Evolutionary conservation across 1,140 invertebrate species (phyloP).

Genomic region (Drosophila serrata): DNA sequence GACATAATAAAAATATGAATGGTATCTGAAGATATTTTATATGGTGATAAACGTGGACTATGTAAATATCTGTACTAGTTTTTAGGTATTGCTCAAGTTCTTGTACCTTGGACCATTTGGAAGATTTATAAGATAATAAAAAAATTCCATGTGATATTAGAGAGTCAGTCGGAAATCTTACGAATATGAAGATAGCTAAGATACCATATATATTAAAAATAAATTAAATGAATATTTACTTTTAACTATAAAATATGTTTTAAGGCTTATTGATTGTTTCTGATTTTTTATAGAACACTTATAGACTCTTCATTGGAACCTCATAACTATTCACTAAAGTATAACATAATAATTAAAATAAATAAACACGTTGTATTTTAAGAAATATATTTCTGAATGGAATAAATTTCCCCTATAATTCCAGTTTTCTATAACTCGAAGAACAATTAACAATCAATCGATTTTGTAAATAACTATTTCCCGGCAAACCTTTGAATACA

Average conservation of each 20-base stretch:
- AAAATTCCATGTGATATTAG: neutral
- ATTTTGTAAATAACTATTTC: too few species aligned
- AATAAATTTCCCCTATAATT: too few species aligned
- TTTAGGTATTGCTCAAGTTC: constrained; percentile 7
- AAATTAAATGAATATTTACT: neutral
- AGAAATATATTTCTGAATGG: too few species aligned
- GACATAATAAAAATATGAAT: constrained; percentile 15
- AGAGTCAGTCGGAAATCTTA: neutral
- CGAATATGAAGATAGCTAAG: neutral
- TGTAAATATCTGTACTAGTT: constrained; percentile 19
- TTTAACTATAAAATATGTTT: neutral
- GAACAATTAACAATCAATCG: too few species aligned
- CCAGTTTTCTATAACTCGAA: too few species aligned
- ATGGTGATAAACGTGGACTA: constrained; percentile 8
- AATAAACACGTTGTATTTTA: too few species aligned
- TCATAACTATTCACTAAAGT: neutral
- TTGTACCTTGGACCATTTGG: neutral
- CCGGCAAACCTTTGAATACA: neutral
- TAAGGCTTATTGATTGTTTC: too few species aligned
- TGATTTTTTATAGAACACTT: neutral
- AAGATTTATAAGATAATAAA: neutral
- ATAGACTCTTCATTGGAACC: neutral
- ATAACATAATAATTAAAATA: neutral
- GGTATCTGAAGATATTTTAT: constrained; percentile 9
- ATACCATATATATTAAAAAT: neutral